A percentile compares a stretch with the other conserved stretches of the same genome.
phyloP scores from a whole-genome alignment of 2,113 vertebrate species.

The Felis chaus region DNA sequence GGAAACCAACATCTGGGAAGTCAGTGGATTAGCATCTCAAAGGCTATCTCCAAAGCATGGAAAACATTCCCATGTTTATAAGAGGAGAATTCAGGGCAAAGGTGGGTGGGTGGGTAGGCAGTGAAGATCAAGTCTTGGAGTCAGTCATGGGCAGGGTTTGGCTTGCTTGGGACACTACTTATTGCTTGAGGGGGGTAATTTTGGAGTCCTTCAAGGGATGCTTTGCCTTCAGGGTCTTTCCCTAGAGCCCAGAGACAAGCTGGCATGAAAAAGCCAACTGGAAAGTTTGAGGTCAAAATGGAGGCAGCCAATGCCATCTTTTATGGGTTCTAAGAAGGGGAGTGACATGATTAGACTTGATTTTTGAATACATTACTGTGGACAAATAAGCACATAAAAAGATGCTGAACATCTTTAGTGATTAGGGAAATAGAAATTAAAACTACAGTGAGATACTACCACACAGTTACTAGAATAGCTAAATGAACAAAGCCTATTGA shows the following conservation, averaged over 20 bases:
- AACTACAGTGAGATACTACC: not conserved
- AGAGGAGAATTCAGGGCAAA: not conserved
- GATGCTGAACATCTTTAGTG: not conserved
- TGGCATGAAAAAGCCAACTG: not conserved
- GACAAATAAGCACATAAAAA: not conserved
- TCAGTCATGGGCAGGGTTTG: not conserved
- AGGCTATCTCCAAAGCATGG: not conserved
- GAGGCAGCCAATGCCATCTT: not conserved
- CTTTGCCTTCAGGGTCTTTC: not conserved
- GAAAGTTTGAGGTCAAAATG: not conserved
- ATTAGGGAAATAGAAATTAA: not conserved
- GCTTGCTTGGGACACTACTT: not conserved
- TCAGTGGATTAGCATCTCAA: not conserved
- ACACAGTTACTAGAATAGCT: not conserved
- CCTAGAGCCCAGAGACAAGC: not conserved
- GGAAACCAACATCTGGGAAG: not conserved
- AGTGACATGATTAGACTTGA: not conserved
- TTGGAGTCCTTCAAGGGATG: not conserved
- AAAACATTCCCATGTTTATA: not conserved
- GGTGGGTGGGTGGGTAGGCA: not conserved
- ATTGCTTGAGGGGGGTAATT: not conserved
- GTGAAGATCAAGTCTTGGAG: not conserved
- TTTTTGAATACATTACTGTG: not conserved
- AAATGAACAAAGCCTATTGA: not conserved
- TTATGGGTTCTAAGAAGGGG: not conserved